These are phyloP conservation scores for Otus scops DNA, from an alignment of 2,797 vertebrate species.

Conservation along the genomic window DNA sequence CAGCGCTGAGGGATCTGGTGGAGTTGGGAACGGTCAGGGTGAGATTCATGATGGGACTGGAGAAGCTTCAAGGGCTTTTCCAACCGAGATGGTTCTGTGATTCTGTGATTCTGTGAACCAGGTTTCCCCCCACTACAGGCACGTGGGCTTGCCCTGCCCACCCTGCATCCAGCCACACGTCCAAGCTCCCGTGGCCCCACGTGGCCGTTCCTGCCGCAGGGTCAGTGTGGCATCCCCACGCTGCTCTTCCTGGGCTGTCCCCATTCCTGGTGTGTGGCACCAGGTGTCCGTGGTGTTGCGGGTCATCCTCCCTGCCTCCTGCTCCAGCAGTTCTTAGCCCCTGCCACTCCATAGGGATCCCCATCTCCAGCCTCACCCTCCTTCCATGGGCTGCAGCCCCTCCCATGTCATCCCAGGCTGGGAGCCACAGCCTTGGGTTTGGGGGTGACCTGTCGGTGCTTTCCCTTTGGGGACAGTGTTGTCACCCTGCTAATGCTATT, in stretches of 20 bases:
- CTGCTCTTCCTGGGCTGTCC: background rate
- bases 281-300: background rate
- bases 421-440: background rate
- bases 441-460: background rate
- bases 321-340: background rate
- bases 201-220: background rate
- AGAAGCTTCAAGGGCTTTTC: too few species aligned
- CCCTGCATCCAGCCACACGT: fast-evolving
- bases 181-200: fast-evolving
- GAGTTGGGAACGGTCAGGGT: too few species aligned
- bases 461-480: background rate
- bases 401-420: background rate
- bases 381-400: background rate
- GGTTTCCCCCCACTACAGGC: fast-evolving
- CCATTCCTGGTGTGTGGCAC: background rate
- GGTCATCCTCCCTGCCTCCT: background rate
- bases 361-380: background rate
- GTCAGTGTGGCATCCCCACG: fast-evolving
- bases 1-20: too few species aligned
- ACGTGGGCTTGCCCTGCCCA: too few species aligned
- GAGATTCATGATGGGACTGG: too few species aligned
- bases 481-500: background rate
- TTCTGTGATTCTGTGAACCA: too few species aligned
- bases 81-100: too few species aligned
- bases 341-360: too few species aligned